A percentile compares a stretch with the other conserved stretches of the same genome.
Evolutionary conservation across 1,140 invertebrate species (phyloP).

Genomic region (Papilio xuthus): DNA sequence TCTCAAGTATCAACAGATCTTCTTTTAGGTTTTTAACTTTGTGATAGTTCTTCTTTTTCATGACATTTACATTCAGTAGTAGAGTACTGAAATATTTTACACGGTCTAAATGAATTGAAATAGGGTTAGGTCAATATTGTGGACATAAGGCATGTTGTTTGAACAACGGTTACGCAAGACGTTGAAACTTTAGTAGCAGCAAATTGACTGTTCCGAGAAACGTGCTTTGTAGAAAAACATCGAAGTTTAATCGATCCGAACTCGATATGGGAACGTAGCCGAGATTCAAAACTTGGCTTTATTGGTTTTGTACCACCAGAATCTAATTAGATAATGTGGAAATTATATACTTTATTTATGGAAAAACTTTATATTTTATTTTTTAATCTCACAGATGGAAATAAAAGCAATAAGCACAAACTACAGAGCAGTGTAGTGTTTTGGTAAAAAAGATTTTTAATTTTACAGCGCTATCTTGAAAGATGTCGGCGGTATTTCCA

Average conservation of each 20-base stretch:
- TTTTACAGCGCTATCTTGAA: too few species aligned
- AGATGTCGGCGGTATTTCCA: too few species aligned
- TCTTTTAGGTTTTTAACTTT: too few species aligned
- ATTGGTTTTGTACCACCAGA: constrained; percentile 58
- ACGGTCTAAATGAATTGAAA: constrained; percentile 47
- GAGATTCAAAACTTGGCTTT: constrained; percentile 67
- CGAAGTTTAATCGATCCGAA: constrained; percentile 71
- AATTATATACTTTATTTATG: constrained; percentile 22
- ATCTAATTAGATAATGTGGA: constrained; percentile 46
- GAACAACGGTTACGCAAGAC: constrained; percentile 71
- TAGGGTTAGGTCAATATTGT: constrained; percentile 64
- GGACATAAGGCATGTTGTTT: constrained; percentile 62
- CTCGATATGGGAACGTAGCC: constrained; percentile 71
- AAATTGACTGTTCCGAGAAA: constrained; percentile 70
- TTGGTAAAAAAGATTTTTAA: too few species aligned
- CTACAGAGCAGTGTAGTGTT: too few species aligned
- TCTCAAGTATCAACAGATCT: too few species aligned
- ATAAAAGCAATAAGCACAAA: too few species aligned
- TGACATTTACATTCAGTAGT: too few species aligned
- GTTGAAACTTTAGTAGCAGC: constrained; percentile 63
- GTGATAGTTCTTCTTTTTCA: too few species aligned
- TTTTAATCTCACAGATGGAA: too few species aligned
- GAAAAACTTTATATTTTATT: constrained; percentile 33
- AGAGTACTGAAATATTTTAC: constrained; percentile 3
- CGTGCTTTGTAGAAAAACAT: constrained; percentile 77